A percentile compares a stretch with the other conserved stretches of the same genome.
Evolutionary conservation across 1,140 invertebrate species (phyloP).

Genomic region (Drosophila nikananu): DNA sequence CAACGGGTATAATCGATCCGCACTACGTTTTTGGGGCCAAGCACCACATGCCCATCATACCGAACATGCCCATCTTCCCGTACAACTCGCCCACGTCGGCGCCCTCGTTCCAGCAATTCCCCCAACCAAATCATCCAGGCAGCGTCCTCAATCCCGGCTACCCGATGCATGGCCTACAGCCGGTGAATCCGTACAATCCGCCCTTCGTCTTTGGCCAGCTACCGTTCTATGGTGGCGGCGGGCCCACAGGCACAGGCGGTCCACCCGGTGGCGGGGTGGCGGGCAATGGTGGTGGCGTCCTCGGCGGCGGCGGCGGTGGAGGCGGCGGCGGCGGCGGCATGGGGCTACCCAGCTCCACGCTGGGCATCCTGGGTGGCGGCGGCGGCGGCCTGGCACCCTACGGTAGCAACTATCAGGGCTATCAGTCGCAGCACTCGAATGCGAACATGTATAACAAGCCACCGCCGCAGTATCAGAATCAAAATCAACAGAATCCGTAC

Average conservation of each 20-base stretch:
- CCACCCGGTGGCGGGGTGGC: conserved; percentile 64
- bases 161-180: conserved; percentile 81
- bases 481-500: conserved; percentile 81
- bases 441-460: conserved; percentile 84
- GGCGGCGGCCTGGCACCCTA: conserved; percentile 73
- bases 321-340: conserved; percentile 53
- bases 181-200: conserved; percentile 84
- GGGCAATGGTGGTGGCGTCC: conserved; percentile 41
- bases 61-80: conserved; percentile 84
- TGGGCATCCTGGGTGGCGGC: conserved; percentile 72
- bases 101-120: conserved; percentile 84
- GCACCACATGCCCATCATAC: conserved; percentile 77
- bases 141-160: conserved; percentile 81
- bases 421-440: conserved; percentile 68
- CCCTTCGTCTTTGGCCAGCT: conserved; percentile 82
- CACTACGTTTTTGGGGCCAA: conserved; percentile 84
- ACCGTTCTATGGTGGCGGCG: conserved; percentile 65
- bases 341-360: conserved; percentile 68
- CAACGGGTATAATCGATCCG: conserved; percentile 77
- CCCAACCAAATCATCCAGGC: conserved; percentile 84
- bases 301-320: conserved; percentile 55
- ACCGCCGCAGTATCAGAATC: conserved; percentile 82
- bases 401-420: conserved; percentile 73
- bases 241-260: conserved; percentile 71
- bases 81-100: conserved; percentile 81